Evolutionary conservation across 2,113 vertebrate genomes (phyloP).

Genomic region (Campylomormyrus numenius): DNA sequence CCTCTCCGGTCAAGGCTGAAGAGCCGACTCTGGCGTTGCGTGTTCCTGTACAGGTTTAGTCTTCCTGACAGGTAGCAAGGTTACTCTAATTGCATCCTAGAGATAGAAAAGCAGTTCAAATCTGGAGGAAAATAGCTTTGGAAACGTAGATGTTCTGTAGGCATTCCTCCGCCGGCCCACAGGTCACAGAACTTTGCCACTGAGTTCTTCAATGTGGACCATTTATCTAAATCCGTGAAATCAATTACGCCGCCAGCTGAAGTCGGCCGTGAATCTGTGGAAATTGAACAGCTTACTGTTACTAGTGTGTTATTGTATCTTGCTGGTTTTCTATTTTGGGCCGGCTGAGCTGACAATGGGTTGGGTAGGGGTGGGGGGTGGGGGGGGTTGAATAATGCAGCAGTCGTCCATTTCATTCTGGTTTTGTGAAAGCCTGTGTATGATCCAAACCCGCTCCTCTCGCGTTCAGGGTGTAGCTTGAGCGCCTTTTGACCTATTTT

Average conservation of each 20-base stretch:
- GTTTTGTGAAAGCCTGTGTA: neutral
- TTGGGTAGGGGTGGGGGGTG: constrained; percentile 21
- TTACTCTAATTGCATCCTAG: neutral
- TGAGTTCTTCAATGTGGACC: constrained; percentile 1
- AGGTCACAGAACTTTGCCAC: neutral
- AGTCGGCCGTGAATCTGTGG: constrained; percentile 33
- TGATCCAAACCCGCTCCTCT: neutral
- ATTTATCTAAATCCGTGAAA: constrained; percentile 36
- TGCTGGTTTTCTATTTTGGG: constrained; percentile 47
- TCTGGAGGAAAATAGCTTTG: neutral
- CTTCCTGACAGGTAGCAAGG: neutral
- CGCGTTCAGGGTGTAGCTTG: constrained; percentile 26
- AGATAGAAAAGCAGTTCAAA: neutral
- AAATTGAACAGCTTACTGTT: constrained; percentile 39
- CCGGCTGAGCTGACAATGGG: constrained; percentile 12
- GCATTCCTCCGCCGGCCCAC: neutral
- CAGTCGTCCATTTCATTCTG: constrained; percentile 34
- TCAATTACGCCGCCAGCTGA: constrained; percentile 27
- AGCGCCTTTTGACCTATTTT: constrained; percentile 41
- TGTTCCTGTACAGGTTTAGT: neutral
- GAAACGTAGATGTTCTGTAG: neutral
- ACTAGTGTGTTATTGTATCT: constrained; percentile 38
- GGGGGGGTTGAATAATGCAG: constrained; percentile 29
- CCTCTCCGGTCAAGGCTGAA: neutral
- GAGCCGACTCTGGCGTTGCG: neutral